Percentiles rank a stretch among this genome's conserved stretches.
These are phyloP conservation scores for Haplochromis vanheusdeni DNA, from an alignment of 2,113 vertebrate genomes.

Conservation along the genomic window DNA sequence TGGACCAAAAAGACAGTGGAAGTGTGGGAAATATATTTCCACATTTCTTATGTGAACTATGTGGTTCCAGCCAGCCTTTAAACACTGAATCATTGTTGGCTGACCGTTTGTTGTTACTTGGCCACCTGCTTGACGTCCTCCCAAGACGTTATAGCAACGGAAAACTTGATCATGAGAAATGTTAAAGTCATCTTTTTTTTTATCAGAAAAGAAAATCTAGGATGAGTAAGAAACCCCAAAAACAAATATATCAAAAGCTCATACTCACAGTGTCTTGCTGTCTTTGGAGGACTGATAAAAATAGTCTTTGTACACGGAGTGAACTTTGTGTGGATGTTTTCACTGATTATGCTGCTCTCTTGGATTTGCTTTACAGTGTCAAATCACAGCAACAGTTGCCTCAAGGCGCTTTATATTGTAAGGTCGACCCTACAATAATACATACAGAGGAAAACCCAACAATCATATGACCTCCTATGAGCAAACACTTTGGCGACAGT, in stretches of 20 bases:
- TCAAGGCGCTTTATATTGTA: neutral
- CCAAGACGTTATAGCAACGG: neutral
- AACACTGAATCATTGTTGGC: neutral
- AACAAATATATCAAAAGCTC: neutral
- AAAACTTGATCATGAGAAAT: neutral
- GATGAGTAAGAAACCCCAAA: neutral
- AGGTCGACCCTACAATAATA: neutral
- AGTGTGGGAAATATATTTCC: neutral
- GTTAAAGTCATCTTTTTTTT: neutral
- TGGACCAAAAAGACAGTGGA: neutral
- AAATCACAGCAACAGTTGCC: neutral
- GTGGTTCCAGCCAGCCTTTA: neutral
- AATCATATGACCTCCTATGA: accelerated
- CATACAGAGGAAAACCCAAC: accelerated
- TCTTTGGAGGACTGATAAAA: neutral
- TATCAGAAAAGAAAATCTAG: neutral
- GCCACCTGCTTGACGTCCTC: neutral
- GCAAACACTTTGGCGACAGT: accelerated
- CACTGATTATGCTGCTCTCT: neutral
- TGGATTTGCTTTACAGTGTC: neutral
- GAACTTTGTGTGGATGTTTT: neutral
- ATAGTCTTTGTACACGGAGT: neutral
- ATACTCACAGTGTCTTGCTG: neutral
- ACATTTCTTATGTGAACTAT: neutral
- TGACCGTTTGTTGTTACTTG: neutral